A percentile compares a stretch with the other conserved stretches of the same genome.
Conservation (phyloP, 2,113 vertebrate species). For the Oncorhynchus kisutch region DNA sequence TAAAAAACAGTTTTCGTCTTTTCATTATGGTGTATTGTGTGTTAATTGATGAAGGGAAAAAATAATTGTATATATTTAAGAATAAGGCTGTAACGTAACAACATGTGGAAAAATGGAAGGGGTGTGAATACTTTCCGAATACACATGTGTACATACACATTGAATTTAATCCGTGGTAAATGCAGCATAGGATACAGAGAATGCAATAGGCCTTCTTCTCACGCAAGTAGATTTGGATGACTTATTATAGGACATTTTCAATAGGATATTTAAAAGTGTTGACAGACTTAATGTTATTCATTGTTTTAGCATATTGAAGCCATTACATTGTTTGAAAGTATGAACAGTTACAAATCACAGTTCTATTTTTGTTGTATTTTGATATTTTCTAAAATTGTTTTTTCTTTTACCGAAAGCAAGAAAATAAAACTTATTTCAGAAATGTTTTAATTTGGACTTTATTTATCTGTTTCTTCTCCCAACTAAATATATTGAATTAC, state of each 20-base stretch:
- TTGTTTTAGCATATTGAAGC: not conserved
- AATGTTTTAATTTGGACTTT: conserved; percentile 66
- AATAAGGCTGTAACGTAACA: too few species aligned
- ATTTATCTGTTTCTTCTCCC: conserved; percentile 77
- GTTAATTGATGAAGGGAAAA: too few species aligned
- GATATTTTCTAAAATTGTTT: not conserved
- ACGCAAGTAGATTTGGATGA: not conserved
- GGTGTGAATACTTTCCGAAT: too few species aligned
- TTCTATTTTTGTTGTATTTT: not conserved
- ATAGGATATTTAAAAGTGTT: not conserved
- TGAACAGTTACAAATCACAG: too few species aligned
- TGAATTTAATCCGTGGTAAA: not conserved
- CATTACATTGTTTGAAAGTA: not conserved
- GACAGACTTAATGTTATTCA: not conserved
- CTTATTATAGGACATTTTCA: not conserved
- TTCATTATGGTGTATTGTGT: too few species aligned
- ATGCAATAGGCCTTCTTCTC: not conserved
- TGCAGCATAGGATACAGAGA: not conserved
- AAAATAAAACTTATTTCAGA: conserved; percentile 46
- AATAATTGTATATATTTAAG: too few species aligned
- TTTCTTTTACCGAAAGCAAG: not conserved
- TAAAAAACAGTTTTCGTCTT: too few species aligned
- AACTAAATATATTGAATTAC: conserved; percentile 76
- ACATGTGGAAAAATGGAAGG: too few species aligned
- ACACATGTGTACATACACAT: not conserved